These are phyloP conservation scores for Seladonia tumulorum DNA, from an alignment of 2,888 invertebrate species.

Conservation along the genomic window DNA sequence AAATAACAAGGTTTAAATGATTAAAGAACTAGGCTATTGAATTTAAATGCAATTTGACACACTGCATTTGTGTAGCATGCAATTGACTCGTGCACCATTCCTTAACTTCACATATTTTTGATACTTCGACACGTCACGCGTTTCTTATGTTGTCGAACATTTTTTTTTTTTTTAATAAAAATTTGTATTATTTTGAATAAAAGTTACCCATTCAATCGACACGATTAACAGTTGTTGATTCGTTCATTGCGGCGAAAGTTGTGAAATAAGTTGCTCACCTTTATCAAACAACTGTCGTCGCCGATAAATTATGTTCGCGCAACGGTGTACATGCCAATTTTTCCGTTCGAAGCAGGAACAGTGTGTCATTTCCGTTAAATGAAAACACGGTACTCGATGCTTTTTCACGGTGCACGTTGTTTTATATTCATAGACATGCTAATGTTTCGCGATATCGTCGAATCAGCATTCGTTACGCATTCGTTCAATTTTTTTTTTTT, in stretches of 20 bases:
- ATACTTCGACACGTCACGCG: too few species aligned
- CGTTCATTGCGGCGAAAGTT: not conserved
- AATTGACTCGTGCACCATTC: too few species aligned
- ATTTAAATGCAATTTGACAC: too few species aligned
- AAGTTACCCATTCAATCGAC: too few species aligned
- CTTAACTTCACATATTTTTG: too few species aligned
- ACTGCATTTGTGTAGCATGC: too few species aligned
- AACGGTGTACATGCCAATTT: not conserved
- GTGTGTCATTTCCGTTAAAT: not conserved
- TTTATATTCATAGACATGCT: conserved; percentile 20
- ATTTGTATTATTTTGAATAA: too few species aligned
- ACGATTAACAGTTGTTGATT: not conserved
- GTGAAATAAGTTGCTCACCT: not conserved
- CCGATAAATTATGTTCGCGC: not conserved
- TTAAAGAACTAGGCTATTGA: too few species aligned
- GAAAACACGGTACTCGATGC: not conserved
- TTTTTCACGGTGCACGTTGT: not conserved
- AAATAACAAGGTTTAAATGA: too few species aligned
- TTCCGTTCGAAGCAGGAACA: not conserved
- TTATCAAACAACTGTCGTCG: not conserved
- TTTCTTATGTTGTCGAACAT: too few species aligned
- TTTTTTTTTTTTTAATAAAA: not conserved
- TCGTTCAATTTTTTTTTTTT: conserved; percentile 18
- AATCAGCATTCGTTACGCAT: conserved; percentile 32
- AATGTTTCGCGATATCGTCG: conserved; percentile 9